Base-by-base conservation (phyloP, 2,113 vertebrate genomes). In the Silurus asotus region DNA sequence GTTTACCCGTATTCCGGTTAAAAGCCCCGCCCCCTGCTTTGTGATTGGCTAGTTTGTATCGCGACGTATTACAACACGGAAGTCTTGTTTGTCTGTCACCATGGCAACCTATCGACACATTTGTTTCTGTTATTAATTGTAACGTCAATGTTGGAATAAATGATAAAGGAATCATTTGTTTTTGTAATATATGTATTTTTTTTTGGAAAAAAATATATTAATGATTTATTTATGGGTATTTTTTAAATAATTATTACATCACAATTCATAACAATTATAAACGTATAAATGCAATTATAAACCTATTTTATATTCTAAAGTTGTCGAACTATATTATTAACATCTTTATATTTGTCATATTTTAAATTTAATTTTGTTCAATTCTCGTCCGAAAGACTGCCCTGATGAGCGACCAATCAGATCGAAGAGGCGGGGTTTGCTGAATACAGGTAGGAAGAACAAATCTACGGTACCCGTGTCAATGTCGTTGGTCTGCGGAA, bases 401-500 rank as follows among this genome's bases (percentile, higher is more conserved):
- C 49, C 49, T 53, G 2, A 0, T 37, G 55, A 55, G 58, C 51
- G 58, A 20, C 19, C 17, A 55, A 49, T 9, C 64, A 25, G 28
- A 58, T 13, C 19, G 49, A 8, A 62, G 19, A 58, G 15, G 82
- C 64, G 51, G 65, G 51, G 17, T 45, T 82, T 51, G 0, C 20
- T 8, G 20, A 83, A 83, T 48, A 83, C 82, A 11, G 65, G 53
- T 83, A 19, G 64, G 82, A 69, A 72, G 2, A 83, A 14, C 2
- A 72, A 83, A 69, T 11, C 8, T 23, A 13, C 25, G 1, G 53
- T 58, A 28, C 55, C 25, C 25, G 55, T 58, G 53, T 58, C 81
- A 83, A 83, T 83, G 81, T 83, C 81, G 81, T 83, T 45, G 67
- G 6, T 37, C 28, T 8, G 25, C 37, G 65, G 19, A 83, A 56